phyloP scores from a whole-genome alignment of 2,113 vertebrate species.

The Gambusia holbrooki region DNA sequence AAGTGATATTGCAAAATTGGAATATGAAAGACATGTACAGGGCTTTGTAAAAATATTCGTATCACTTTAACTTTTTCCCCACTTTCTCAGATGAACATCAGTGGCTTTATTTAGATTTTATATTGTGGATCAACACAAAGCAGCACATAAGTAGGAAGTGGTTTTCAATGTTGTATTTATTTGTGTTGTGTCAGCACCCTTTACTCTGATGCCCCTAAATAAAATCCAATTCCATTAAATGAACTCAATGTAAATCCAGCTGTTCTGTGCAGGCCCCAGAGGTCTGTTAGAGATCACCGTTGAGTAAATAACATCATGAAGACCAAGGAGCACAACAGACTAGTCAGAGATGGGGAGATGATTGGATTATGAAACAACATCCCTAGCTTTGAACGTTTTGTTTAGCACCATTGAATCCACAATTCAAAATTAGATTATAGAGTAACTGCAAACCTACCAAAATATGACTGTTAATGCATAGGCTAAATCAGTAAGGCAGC shows the following conservation, averaged over 20 bases:
- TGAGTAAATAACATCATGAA: not conserved
- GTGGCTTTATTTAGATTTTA: too few species aligned
- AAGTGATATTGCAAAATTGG: conserved; percentile 53
- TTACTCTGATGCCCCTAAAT: not conserved
- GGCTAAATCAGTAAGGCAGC: not conserved
- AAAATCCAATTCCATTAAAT: not conserved
- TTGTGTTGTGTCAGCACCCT: not conserved
- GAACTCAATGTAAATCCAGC: not conserved
- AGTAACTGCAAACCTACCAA: not conserved
- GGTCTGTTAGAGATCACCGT: not conserved
- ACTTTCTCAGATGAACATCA: too few species aligned
- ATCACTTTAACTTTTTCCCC: not conserved
- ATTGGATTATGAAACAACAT: not conserved
- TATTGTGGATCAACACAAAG: too few species aligned
- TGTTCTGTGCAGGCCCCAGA: not conserved
- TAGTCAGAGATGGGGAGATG: not conserved
- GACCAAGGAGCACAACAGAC: not conserved
- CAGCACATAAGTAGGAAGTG: too few species aligned
- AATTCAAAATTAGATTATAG: not conserved
- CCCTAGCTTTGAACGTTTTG: not conserved
- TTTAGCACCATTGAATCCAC: not conserved
- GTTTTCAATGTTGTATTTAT: not conserved
- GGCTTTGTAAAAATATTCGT: not conserved
- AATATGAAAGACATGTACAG: conserved; percentile 58
- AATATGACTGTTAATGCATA: not conserved